Evolutionary conservation across 1,140 invertebrate genomes (phyloP).

Genomic region (Magallana ariakensis): DNA sequence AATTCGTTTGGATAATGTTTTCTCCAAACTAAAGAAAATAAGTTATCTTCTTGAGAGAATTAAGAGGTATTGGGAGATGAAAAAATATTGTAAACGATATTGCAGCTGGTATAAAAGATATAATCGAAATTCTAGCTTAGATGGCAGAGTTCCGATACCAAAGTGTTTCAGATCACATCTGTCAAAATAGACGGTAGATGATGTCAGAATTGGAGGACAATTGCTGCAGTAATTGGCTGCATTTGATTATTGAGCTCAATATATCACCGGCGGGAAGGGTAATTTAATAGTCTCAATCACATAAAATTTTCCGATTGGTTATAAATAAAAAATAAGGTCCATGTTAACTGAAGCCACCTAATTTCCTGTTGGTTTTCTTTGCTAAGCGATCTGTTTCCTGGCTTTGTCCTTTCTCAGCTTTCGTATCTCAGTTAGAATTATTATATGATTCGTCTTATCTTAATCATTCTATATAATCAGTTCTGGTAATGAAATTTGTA

Average conservation of each 20-base stretch:
- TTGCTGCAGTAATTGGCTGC: slow-evolving; percentile 30
- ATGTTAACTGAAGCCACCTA: slow-evolving; percentile 15
- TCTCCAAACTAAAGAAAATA: no score
- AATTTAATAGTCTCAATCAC: slow-evolving; percentile 34
- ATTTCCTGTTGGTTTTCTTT: slow-evolving; percentile 30
- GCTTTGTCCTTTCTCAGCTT: not conserved
- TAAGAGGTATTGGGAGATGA: not conserved
- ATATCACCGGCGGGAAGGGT: slow-evolving; percentile 29
- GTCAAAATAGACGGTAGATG: slow-evolving; percentile 21
- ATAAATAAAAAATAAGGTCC: slow-evolving; percentile 37
- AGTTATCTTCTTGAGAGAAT: no score
- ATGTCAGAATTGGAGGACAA: slow-evolving; percentile 27
- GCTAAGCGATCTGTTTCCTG: slow-evolving; percentile 21
- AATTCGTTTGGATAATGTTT: no score
- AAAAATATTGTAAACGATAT: slow-evolving; percentile 4
- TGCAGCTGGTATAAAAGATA: no score
- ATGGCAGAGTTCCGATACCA: slow-evolving; percentile 7
- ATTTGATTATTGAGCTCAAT: slow-evolving; percentile 34
- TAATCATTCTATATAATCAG: no score
- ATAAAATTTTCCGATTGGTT: slow-evolving; percentile 37
- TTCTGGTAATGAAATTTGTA: no score
- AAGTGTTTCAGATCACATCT: slow-evolving; percentile 6
- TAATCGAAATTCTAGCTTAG: not conserved
- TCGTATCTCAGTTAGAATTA: not conserved
- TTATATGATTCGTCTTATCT: no score